phyloP scores from a whole-genome alignment of 2,113 vertebrate genomes.

The Toxostoma redivivum region DNA sequence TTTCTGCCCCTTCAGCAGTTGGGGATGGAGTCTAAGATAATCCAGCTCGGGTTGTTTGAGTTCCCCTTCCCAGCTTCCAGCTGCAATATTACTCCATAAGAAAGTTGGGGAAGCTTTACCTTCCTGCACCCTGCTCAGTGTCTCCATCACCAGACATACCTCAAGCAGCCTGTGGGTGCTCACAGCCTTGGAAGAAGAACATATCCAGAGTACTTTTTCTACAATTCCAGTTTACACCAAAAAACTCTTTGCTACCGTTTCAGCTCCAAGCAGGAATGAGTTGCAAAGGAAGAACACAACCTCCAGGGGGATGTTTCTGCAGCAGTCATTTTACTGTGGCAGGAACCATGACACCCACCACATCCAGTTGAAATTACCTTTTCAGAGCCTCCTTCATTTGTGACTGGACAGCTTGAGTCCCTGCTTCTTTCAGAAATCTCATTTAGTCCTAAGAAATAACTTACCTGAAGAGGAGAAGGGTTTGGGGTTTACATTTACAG shows the following conservation, averaged over 20 bases:
- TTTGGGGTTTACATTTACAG: not conserved
- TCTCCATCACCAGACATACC: not conserved
- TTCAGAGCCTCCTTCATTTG: not conserved
- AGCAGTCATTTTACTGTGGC: not conserved
- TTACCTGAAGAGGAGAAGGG: not conserved
- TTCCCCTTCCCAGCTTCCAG: not conserved
- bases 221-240: not conserved
- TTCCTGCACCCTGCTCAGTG: not conserved
- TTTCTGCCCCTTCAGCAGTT: not conserved
- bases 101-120: not conserved
- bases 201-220: not conserved
- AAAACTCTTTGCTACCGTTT: not conserved
- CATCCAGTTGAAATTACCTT: not conserved
- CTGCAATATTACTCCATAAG: not conserved
- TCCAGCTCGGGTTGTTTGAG: accelerated
- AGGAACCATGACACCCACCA: not conserved
- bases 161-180: not conserved
- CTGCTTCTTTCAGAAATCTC: not conserved
- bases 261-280: not conserved
- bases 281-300: not conserved
- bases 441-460: not conserved
- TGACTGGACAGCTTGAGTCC: not conserved
- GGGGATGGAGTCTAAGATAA: not conserved
- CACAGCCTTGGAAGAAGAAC: not conserved
- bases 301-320: not conserved